Base-by-base conservation (phyloP, 2,113 vertebrate genomes). In the Chlorocebus sabaeus region DNA sequence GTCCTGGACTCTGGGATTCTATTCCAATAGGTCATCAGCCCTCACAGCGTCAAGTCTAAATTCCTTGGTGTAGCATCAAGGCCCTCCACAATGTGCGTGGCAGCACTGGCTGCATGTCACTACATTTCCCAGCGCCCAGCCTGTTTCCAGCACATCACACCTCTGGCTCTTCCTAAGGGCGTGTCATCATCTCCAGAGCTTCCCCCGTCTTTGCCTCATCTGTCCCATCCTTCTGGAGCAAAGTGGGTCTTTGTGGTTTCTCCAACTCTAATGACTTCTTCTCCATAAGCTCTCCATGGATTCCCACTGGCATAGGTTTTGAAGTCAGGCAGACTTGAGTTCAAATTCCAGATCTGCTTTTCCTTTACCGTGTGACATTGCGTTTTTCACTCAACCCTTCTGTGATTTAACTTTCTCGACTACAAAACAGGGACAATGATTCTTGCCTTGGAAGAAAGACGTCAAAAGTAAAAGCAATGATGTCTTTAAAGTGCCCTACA, bases 231-330 rank as follows among this genome's bases (percentile, higher is more conserved):
- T 76, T 57, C 76, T 75, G 22, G 55, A 79, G 17, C 30, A 32
- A 35, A 5, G 80, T 2, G 48, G 55, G 5, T 52, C 32, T 85
- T 68, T 75, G 25, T 75, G 61, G 8, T 14, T 27, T 12, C 7
- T 30, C 45, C 18, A 32, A 40, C 23, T 40, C 10, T 12, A n/a
- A 45, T 27, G 5, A 8, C 1, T 4, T 52, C 10, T 52, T 61
- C 45, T n/a, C 14, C 1, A 0, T 4, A 22, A 17, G 11, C 0
- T 79, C 57, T 68, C 38, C 16, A 0, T 11, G 6, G 79, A 38
- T 45, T 72, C 82, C 57, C 43, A 73, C 2, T 43, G 67, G 32
- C 17, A 1, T n/a, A 30, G 32, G 1, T 20, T 79, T 67, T 76
- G 43, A 84, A 52, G 11, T 57, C 40, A 70, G 52, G 68, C 30